Conservation (phyloP, 2,888 invertebrate species). For the Xylota segnis region DNA sequence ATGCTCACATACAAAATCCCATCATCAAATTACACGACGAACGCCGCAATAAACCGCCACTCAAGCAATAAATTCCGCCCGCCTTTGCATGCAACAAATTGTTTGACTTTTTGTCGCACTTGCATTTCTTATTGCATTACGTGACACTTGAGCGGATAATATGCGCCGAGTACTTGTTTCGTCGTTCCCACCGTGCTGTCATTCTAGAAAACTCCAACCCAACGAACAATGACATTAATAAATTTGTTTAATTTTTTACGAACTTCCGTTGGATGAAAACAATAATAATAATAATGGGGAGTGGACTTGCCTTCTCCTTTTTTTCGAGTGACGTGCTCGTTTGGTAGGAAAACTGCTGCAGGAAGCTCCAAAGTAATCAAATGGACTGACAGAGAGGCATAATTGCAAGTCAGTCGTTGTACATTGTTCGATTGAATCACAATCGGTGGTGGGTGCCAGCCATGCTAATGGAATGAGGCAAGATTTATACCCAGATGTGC, state of each 20-base stretch:
- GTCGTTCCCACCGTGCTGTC: constrained; percentile 51
- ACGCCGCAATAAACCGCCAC: constrained; percentile 58
- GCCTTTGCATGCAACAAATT: constrained; percentile 47
- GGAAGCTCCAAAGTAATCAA: constrained; percentile 20
- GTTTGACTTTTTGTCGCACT: constrained; percentile 53
- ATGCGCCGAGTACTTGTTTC: constrained; percentile 33
- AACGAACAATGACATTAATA: constrained; percentile 48
- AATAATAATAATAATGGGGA: constrained; percentile 13
- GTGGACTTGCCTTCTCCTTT: neutral
- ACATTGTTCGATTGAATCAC: constrained; percentile 1
- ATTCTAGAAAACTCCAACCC: constrained; percentile 50
- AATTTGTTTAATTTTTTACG: constrained; percentile 53
- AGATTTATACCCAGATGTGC: neutral
- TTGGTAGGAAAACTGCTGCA: constrained; percentile 5
- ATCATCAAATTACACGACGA: constrained; percentile 62
- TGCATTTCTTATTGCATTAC: constrained; percentile 69
- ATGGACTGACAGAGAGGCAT: constrained; percentile 9
- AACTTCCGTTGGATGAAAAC: constrained; percentile 57
- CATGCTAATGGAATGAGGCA: neutral
- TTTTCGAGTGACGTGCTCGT: constrained; percentile 19
- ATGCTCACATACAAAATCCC: constrained; percentile 32
- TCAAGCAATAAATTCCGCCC: constrained; percentile 61
- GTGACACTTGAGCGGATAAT: constrained; percentile 62
- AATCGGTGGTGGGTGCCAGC: neutral
- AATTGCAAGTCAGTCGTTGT: constrained; percentile 6